A percentile compares a stretch with the other conserved stretches of the same genome.
Evolutionary conservation across 35 echinoderm and acorn worm genomes (phyloP).

Genomic region (Heliocidaris tuberculata): DNA sequence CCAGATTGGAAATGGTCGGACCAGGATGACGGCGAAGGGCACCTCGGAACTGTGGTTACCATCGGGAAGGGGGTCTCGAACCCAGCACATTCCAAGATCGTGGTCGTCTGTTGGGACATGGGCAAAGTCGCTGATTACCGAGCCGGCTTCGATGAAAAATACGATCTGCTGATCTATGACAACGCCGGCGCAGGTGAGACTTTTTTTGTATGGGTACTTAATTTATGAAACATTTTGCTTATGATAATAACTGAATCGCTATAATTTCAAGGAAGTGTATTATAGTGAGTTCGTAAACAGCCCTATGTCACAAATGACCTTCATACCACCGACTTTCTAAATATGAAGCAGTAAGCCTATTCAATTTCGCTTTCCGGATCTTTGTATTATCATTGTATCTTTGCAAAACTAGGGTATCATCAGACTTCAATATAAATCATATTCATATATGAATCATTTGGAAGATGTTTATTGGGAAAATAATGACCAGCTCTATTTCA

Average conservation of each 20-base stretch:
- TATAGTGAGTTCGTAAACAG: background rate
- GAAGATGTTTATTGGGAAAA: too few relatives aligned
- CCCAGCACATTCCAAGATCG: background rate
- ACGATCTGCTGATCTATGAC: constrained; percentile 9
- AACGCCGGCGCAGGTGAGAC: background rate
- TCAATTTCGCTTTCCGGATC: too few relatives aligned
- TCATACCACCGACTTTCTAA: too few relatives aligned
- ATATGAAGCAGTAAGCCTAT: too few relatives aligned
- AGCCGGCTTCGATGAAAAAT: constrained; percentile 32
- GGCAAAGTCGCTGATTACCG: background rate
- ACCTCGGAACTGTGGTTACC: background rate
- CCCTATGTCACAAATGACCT: too few relatives aligned
- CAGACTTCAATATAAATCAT: too few relatives aligned
- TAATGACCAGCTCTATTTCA: too few relatives aligned
- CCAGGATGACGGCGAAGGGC: constrained; percentile 54
- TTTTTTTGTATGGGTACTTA: background rate
- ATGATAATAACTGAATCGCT: background rate
- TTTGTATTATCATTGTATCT: too few relatives aligned
- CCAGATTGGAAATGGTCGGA: constrained; percentile 61
- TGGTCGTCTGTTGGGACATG: constrained; percentile 30
- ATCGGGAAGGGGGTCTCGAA: background rate
- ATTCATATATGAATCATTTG: too few relatives aligned
- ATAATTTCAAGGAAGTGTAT: background rate
- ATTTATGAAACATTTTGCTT: background rate
- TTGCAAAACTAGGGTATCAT: too few relatives aligned